phyloP scores from a whole-genome alignment of 2,113 vertebrate genomes.

The Mirza zaza region DNA sequence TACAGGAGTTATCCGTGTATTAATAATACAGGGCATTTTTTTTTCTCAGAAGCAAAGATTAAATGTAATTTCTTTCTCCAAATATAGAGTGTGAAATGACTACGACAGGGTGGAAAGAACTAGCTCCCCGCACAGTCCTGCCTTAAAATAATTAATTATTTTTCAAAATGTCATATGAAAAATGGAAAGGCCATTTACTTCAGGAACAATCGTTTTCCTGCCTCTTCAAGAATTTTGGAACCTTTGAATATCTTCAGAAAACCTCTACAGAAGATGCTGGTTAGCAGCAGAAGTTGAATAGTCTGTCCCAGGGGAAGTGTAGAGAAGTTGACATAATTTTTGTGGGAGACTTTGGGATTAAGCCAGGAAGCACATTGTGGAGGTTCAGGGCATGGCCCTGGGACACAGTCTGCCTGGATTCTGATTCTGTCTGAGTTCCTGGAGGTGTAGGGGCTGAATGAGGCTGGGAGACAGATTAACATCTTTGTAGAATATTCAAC shows the following conservation, averaged over 20 bases:
- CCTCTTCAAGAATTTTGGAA: neutral
- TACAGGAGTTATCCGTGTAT: slow-evolving; percentile 65
- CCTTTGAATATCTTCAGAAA: neutral
- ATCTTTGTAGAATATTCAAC: neutral
- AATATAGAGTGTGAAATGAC: slow-evolving; percentile 24
- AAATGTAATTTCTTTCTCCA: slow-evolving; percentile 67
- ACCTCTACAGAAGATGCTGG: neutral
- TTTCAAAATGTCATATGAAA: slow-evolving; percentile 37
- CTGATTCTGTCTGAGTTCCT: neutral
- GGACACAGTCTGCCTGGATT: neutral
- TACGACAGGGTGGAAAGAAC: rapidly evolving
- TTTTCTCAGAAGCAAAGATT: slow-evolving; percentile 51
- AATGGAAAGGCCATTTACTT: neutral
- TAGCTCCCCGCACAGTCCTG: neutral
- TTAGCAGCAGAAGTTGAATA: neutral
- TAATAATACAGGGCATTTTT: neutral
- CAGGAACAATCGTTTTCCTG: neutral
- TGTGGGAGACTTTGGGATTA: neutral
- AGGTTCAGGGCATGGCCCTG: neutral
- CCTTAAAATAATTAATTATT: neutral
- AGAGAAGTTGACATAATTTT: neutral
- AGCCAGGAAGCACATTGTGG: neutral
- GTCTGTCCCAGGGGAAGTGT: neutral
- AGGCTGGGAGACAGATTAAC: neutral
- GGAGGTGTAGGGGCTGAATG: neutral